phyloP scores from a whole-genome alignment of 2,888 invertebrate genomes.

The Nasonovia ribisnigri region DNA sequence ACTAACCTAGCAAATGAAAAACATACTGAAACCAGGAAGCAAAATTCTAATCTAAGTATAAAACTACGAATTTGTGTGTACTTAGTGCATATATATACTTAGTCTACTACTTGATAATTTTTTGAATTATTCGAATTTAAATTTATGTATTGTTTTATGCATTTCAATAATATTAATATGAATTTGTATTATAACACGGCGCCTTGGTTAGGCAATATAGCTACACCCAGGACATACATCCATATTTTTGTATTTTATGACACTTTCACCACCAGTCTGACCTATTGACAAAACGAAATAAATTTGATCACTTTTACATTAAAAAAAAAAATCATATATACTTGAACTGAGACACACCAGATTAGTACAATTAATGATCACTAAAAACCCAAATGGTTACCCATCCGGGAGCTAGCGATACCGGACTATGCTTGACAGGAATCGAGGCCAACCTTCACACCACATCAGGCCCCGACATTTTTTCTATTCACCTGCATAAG shows the following conservation, averaged over 20 bases:
- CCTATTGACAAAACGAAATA: neutral
- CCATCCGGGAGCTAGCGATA: too few species aligned
- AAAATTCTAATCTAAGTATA: neutral
- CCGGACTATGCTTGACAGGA: too few species aligned
- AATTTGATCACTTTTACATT: neutral
- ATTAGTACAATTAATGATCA: neutral
- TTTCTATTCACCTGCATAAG: neutral
- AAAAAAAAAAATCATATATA: neutral
- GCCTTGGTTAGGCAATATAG: neutral
- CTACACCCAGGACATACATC: neutral
- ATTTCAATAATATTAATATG: neutral
- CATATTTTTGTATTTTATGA: neutral
- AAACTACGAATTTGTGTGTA: neutral
- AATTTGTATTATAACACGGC: neutral
- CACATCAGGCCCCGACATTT: neutral
- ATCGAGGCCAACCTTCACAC: too few species aligned
- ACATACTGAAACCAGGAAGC: neutral
- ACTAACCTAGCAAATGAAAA: too few species aligned
- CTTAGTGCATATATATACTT: neutral
- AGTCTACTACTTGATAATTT: neutral
- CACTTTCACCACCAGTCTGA: neutral
- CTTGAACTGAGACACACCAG: neutral
- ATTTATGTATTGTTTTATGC: neutral
- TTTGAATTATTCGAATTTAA: neutral
- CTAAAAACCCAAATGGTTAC: neutral